Evolutionary conservation across 2,113 vertebrate genomes (phyloP).

Genomic region (Silurus meridionalis): DNA sequence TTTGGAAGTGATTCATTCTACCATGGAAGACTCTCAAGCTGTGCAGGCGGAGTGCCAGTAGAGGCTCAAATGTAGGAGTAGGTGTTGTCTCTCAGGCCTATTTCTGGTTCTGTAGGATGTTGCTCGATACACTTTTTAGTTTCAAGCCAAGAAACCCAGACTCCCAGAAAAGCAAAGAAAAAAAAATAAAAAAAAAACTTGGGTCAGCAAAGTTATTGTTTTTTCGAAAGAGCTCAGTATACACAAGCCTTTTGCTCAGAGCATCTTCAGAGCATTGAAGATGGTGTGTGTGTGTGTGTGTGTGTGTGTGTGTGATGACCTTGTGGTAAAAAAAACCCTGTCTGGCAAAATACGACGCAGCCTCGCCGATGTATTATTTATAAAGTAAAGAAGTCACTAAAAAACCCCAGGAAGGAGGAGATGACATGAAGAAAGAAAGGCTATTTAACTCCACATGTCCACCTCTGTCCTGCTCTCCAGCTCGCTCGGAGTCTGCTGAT

Average conservation of each 20-base stretch:
- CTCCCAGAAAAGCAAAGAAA: background rate
- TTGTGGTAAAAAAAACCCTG: background rate
- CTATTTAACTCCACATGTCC: constrained; percentile 32
- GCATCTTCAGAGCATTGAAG: too few species aligned
- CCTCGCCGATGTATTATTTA: constrained; percentile 40
- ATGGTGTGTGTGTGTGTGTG: background rate
- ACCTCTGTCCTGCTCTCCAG: constrained; percentile 41
- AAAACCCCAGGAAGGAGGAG: background rate
- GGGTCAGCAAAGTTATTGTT: constrained; percentile 21
- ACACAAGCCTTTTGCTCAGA: background rate
- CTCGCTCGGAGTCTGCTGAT: constrained; percentile 49
- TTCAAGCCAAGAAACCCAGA: background rate
- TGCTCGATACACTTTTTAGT: constrained; percentile 2
- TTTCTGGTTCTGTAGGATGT: constrained; percentile 33
- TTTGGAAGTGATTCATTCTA: constrained; percentile 28
- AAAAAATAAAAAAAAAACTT: background rate
- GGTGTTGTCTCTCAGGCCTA: constrained; percentile 24
- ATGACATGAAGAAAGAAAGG: constrained; percentile 25
- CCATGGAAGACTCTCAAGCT: constrained; percentile 11
- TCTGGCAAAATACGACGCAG: background rate
- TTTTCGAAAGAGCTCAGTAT: constrained; percentile 16
- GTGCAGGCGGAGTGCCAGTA: constrained; percentile 11
- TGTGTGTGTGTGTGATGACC: background rate
- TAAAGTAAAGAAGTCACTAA: constrained; percentile 27
- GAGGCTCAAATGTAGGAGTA: constrained; percentile 28